Conservation (phyloP, 2,113 vertebrate genomes). For the Cochlearius cochlearius region DNA sequence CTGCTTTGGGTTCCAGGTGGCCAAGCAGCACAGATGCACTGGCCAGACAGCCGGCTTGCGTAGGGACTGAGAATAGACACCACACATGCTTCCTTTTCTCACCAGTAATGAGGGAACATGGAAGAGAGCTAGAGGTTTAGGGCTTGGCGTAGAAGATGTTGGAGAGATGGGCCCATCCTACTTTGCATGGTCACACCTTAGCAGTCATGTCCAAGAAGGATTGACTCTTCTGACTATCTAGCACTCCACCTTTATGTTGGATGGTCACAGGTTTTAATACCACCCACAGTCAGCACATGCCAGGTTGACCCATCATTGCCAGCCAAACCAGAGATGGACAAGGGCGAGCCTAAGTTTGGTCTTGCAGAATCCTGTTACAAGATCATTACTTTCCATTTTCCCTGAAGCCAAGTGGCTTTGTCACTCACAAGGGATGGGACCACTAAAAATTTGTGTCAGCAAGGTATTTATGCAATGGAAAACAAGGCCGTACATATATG, state of each 20-base stretch:
- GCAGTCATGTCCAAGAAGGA: not conserved
- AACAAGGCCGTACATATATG: not conserved
- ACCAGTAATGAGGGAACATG: not conserved
- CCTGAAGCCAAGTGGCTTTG: not conserved
- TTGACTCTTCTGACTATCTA: not conserved
- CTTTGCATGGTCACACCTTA: not conserved
- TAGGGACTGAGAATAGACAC: not conserved
- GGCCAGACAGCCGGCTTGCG: not conserved
- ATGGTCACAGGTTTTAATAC: not conserved
- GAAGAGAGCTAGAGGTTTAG: not conserved
- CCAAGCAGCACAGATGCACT: not conserved
- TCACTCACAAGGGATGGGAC: not conserved
- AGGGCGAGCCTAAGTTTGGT: not conserved
- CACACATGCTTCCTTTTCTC: not conserved
- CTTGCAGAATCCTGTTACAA: not conserved
- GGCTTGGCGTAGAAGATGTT: not conserved
- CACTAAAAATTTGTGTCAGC: not conserved
- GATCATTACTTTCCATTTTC: not conserved
- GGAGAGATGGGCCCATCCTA: not conserved
- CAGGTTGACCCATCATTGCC: not conserved
- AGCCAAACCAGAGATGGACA: not conserved
- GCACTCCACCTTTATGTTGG: not conserved
- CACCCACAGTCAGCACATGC: not conserved
- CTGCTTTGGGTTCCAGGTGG: not conserved
- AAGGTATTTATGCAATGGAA: not conserved